Conservation (phyloP, 2,113 vertebrate genomes). For the Centrocercus urophasianus region DNA sequence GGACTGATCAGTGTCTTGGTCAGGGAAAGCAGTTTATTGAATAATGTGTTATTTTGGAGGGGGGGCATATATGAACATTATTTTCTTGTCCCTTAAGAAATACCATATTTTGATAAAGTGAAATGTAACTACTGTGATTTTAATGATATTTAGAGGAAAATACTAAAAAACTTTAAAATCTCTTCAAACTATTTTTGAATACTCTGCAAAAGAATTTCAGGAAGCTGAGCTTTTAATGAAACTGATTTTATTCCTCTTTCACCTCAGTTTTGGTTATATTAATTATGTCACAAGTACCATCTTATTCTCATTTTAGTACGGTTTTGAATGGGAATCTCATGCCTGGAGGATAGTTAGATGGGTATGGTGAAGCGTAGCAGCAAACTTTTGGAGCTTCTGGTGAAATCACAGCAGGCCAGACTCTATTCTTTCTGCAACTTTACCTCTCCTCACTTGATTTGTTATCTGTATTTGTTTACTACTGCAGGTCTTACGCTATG, state of each 20-base stretch:
- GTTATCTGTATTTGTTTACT: background rate
- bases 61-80: accelerated
- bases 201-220: background rate
- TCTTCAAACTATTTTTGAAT: background rate
- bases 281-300: accelerated
- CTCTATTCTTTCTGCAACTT: background rate
- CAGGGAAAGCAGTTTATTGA: background rate
- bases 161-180: accelerated
- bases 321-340: background rate
- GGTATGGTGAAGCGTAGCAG: background rate
- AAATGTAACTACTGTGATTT: background rate
- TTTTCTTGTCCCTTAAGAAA: background rate
- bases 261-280: background rate
- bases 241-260: background rate
- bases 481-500: background rate
- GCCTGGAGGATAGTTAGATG: background rate
- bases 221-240: background rate
- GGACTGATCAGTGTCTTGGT: background rate
- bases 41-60: background rate
- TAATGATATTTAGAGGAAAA: background rate
- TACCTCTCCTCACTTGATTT: background rate
- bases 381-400: background rate
- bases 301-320: background rate
- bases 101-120: background rate
- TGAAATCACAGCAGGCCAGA: background rate